These are phyloP conservation scores for Siderastrea radians DNA, from an alignment of 92 coral and sea anemone species.

Conservation along the genomic window DNA sequence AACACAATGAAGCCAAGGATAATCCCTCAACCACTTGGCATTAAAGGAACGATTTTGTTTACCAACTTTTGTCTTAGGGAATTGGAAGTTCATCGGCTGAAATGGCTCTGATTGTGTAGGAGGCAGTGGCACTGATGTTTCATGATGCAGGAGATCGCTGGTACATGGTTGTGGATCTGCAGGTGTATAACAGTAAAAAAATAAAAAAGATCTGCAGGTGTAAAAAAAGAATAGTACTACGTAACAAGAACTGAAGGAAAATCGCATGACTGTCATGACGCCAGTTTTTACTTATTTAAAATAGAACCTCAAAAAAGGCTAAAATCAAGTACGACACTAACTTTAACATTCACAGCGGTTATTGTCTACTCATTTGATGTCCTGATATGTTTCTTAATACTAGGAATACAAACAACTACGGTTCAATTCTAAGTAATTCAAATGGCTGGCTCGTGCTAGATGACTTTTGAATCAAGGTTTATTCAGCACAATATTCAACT, in stretches of 20 bases:
- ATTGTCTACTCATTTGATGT: constrained; percentile 20
- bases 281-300: constrained; percentile 42
- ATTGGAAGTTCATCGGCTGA: constrained; percentile 73
- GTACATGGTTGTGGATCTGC: constrained; percentile 44
- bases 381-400: constrained; percentile 35
- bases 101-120: constrained; percentile 45
- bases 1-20: constrained; percentile 81
- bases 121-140: constrained; percentile 35
- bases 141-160: constrained; percentile 24
- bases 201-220: constrained; percentile 14
- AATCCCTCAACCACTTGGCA: constrained; percentile 77
- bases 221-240: constrained; percentile 29
- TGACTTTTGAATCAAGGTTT: constrained; percentile 19
- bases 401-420: constrained; percentile 19
- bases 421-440: constrained; percentile 29
- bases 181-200: neutral
- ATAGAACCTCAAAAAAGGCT: constrained; percentile 38
- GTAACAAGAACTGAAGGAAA: constrained; percentile 43
- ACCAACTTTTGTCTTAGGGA: constrained; percentile 64
- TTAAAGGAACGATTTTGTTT: constrained; percentile 73
- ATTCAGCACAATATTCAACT: constrained; percentile 23
- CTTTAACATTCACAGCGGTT: constrained; percentile 32
- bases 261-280: constrained; percentile 41
- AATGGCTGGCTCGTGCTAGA: constrained; percentile 17
- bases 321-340: constrained; percentile 32